phyloP scores from a whole-genome alignment of 2,888 invertebrate genomes.

The Morinoia aosen region DNA sequence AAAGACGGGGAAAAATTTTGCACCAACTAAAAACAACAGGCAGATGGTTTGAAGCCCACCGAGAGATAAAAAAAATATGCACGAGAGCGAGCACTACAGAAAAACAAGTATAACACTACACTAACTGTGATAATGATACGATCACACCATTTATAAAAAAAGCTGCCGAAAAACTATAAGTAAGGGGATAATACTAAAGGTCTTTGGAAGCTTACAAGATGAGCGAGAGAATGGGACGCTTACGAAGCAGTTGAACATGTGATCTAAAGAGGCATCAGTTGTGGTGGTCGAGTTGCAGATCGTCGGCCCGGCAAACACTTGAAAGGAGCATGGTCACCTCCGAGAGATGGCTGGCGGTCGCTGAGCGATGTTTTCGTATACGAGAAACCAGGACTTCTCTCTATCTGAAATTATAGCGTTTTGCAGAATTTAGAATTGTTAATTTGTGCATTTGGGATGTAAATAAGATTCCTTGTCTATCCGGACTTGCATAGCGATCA shows the following conservation, averaged over 20 bases:
- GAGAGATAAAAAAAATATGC: not conserved
- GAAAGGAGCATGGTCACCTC: conserved; percentile 44
- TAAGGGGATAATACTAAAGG: not conserved
- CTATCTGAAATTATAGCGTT: not conserved
- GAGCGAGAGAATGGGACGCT: not conserved
- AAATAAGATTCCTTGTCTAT: not conserved
- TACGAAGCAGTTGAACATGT: not conserved
- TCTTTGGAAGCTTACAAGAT: not conserved
- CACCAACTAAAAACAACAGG: not conserved
- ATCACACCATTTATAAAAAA: not conserved
- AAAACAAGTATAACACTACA: not conserved
- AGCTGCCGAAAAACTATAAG: not conserved
- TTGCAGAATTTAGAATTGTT: not conserved
- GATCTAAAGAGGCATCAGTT: conserved; percentile 26
- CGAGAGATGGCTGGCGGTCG: not conserved
- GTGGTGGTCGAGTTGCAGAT: conserved; percentile 20
- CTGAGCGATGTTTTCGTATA: not conserved
- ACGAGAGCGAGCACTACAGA: not conserved
- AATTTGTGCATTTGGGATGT: not conserved
- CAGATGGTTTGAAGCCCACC: not conserved
- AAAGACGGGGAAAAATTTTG: not conserved
- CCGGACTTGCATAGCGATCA: not conserved
- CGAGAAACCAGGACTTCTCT: not conserved
- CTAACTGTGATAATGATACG: not conserved
- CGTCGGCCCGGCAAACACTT: not conserved